Percentiles rank a stretch among this genome's conserved stretches.
Conservation (phyloP, 2,888 invertebrate species). For the Drosophila mimica region DNA sequence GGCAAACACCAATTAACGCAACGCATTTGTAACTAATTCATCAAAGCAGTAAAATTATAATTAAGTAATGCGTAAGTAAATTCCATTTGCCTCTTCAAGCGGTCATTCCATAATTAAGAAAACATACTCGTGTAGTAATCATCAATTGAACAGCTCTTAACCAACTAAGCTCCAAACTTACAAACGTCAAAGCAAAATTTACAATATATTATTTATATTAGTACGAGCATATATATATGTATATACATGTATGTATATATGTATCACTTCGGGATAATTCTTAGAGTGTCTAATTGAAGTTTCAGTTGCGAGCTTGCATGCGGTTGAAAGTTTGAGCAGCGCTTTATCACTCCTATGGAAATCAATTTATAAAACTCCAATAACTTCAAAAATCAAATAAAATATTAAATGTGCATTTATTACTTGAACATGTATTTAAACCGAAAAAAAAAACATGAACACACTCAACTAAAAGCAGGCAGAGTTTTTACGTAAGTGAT, state of each 20-base stretch:
- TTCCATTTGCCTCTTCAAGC: conserved; percentile 17
- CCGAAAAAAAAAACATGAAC: neutral
- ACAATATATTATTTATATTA: conserved; percentile 44
- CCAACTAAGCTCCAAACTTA: conserved; percentile 23
- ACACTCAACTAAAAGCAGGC: conserved; percentile 44
- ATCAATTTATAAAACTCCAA: conserved; percentile 20
- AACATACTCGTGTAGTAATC: conserved; percentile 7
- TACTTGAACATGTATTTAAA: conserved; percentile 48
- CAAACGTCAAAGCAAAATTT: conserved; percentile 7
- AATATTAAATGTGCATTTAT: conserved; percentile 56
- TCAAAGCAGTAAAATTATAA: conserved; percentile 33
- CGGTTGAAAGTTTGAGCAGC: conserved; percentile 14
- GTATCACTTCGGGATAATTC: conserved; percentile 1
- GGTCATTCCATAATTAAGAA: conserved; percentile 11
- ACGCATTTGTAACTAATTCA: conserved; percentile 58
- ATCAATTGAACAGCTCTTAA: conserved; percentile 33
- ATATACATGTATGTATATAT: neutral
- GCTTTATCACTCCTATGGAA: conserved; percentile 32
- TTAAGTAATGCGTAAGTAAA: conserved; percentile 38
- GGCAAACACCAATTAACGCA: conserved; percentile 14
- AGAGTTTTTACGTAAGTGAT: conserved; percentile 62
- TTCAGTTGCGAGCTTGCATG: conserved; percentile 42
- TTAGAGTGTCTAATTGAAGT: conserved; percentile 21
- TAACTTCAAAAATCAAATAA: conserved; percentile 24
- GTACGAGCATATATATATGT: conserved; percentile 11